Evolutionary conservation across 2,113 vertebrate genomes (phyloP).

Genomic region (Elgaria multicarinata): DNA sequence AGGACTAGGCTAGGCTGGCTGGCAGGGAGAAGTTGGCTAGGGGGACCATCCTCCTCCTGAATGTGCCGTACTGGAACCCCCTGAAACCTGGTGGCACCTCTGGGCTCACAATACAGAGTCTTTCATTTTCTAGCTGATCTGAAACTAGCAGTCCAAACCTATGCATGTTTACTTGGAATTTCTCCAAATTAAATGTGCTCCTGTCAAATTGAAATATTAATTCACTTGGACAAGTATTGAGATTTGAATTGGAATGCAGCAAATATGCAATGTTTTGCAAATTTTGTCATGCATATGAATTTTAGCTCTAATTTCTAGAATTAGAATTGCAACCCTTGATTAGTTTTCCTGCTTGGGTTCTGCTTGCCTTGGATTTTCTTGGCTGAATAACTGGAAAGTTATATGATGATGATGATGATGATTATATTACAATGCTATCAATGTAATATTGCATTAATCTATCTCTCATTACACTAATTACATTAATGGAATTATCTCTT

Average conservation of each 20-base stretch:
- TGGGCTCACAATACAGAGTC: neutral
- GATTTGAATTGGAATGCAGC: neutral
- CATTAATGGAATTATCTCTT: neutral
- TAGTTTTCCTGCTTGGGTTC: conserved; percentile 25
- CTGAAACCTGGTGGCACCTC: too few species aligned
- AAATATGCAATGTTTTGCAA: neutral
- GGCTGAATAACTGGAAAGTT: conserved; percentile 28
- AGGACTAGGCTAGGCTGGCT: too few species aligned
- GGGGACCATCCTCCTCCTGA: too few species aligned
- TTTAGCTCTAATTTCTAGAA: conserved; percentile 21
- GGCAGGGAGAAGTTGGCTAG: too few species aligned
- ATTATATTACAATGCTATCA: neutral
- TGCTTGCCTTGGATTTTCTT: rapidly evolving
- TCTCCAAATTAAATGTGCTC: neutral
- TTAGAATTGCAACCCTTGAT: conserved; percentile 41
- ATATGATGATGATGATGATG: neutral
- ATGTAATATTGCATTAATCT: neutral
- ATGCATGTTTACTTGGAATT: neutral
- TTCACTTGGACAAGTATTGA: conserved; percentile 6
- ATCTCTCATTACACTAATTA: conserved; percentile 3
- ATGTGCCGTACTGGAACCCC: too few species aligned
- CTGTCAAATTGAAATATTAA: conserved; percentile 8
- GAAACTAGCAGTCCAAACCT: neutral
- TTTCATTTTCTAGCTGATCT: conserved; percentile 35
- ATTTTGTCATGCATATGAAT: conserved; percentile 1